Base-by-base conservation (phyloP, 2,797 vertebrate genomes). In the Sebastes paucispinis region DNA sequence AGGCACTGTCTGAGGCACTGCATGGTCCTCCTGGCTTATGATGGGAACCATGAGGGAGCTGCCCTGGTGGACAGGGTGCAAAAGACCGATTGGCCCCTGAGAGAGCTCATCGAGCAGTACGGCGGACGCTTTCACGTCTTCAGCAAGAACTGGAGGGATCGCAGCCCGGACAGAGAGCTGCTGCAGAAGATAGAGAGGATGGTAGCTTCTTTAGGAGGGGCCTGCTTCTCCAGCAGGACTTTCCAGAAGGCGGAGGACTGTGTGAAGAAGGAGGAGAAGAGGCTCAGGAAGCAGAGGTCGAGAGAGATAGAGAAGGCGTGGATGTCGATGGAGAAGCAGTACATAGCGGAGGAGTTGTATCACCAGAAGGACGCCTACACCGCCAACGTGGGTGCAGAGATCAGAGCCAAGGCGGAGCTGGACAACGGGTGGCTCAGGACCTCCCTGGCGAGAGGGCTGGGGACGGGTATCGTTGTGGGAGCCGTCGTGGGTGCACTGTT, bases 341-440 rank as follows among this genome's bases (percentile, higher is more conserved):
- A 91, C 81, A 52, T 89, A 4, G 89, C 87, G 0, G 94, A 94
- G 18, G 95, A 95, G 43, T 29, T 94, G 65, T 87, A 85, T 25
- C 82, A 80, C 29, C 89, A 92, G 83, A 93, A 91, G 69, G 92
- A 94, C 1, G 57, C 80, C 18, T 94, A 91, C 58, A 91, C 88
- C 2, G 31, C 72, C 34, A 90, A 57, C 2, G 54, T 93, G 0
- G 59, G 86, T 0, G 80, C 85, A 0, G 93, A 95, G 79, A 93
- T 95, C 68, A 81, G 93, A 81, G 87, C 93, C 55, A 90, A 84
- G 83, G 95, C 95, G 0, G 94, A 95, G 82, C 62, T 94, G 63
- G 80, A 95, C 82, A 96, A 96, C 5, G 85, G 85, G 2, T 95
- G 94, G 94, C 92, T 96, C 20, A 89, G 95, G 63, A 94, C 90